phyloP scores from a whole-genome alignment of 1,140 invertebrate species.

The Drosophila suzukii region DNA sequence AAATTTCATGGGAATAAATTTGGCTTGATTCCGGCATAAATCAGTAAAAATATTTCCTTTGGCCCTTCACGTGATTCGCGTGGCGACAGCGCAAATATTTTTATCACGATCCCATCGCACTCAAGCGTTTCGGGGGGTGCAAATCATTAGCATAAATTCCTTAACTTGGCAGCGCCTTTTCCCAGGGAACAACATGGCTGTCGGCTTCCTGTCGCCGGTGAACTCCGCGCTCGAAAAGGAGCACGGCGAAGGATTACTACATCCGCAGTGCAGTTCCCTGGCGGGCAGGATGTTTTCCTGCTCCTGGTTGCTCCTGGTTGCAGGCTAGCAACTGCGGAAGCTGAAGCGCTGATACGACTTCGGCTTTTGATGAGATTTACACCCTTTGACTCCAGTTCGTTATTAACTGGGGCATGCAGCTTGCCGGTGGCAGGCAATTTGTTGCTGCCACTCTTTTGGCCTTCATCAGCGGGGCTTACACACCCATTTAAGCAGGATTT shows the following conservation, averaged over 20 bases:
- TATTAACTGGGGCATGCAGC: conserved; percentile 53
- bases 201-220: conserved; percentile 51
- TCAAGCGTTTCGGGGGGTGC: conserved; percentile 25
- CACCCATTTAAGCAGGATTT: conserved; percentile 9
- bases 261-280: conserved; percentile 48
- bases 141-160: conserved; percentile 80
- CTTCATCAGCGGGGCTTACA: conserved; percentile 6
- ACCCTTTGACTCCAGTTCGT: conserved; percentile 52
- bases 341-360: conserved; percentile 55
- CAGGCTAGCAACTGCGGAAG: conserved; percentile 43
- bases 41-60: conserved; percentile 22
- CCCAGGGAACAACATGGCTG: conserved; percentile 14
- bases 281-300: conserved; percentile 36
- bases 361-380: conserved; percentile 68
- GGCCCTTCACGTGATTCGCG: conserved; percentile 22
- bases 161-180: conserved; percentile 43
- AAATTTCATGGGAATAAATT: conserved; percentile 7
- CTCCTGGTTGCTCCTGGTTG: conserved; percentile 1
- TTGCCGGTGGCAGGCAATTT: conserved; percentile 52
- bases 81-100: conserved; percentile 42
- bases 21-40: conserved; percentile 15
- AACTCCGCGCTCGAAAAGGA: conserved; percentile 4
- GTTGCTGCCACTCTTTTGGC: conserved; percentile 26
- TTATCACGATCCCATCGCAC: conserved; percentile 42
- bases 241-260: conserved; percentile 23